These are phyloP conservation scores for Eleginops maclovinus DNA, from an alignment of 2,113 vertebrate genomes.

Conservation along the genomic window DNA sequence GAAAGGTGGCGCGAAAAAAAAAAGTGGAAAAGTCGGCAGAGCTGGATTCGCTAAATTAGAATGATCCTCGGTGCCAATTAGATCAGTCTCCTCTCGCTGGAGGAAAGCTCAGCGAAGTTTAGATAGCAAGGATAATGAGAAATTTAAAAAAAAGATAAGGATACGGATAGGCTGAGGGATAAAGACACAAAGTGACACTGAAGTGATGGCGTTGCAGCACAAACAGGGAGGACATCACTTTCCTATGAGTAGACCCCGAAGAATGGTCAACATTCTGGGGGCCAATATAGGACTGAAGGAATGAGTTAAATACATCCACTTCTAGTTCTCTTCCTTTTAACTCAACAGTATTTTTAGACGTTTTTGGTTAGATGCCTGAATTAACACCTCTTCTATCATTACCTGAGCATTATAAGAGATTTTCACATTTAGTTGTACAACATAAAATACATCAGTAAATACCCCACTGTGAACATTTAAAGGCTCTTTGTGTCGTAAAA, in stretches of 20 bases:
- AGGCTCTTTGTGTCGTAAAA: too few relatives aligned
- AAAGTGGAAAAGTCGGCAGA: constrained; percentile 29
- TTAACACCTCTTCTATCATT: too few relatives aligned
- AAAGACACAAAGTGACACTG: constrained; percentile 44
- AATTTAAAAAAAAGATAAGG: constrained; percentile 32
- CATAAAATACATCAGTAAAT: too few relatives aligned
- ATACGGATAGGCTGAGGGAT: constrained; percentile 49
- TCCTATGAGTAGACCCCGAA: not conserved
- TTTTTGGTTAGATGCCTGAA: too few relatives aligned
- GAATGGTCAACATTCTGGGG: not conserved
- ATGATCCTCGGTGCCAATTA: constrained; percentile 77
- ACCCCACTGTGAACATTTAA: too few relatives aligned
- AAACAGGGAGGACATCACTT: constrained; percentile 16
- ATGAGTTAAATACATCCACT: too few relatives aligned
- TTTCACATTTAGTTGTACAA: too few relatives aligned
- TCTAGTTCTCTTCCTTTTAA: too few relatives aligned
- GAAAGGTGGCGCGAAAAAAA: constrained; percentile 51
- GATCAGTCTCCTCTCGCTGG: constrained; percentile 49
- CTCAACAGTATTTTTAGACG: too few relatives aligned
- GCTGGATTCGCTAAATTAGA: constrained; percentile 59
- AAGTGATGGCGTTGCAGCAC: constrained; percentile 22
- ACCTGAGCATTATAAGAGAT: too few relatives aligned
- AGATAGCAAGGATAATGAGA: constrained; percentile 58
- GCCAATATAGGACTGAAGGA: constrained; percentile 20
- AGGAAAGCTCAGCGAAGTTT: constrained; percentile 58